Percentiles rank a stretch among this genome's conserved stretches.
phyloP scores from a whole-genome alignment of 2,888 invertebrate species.

The Elegia similella region DNA sequence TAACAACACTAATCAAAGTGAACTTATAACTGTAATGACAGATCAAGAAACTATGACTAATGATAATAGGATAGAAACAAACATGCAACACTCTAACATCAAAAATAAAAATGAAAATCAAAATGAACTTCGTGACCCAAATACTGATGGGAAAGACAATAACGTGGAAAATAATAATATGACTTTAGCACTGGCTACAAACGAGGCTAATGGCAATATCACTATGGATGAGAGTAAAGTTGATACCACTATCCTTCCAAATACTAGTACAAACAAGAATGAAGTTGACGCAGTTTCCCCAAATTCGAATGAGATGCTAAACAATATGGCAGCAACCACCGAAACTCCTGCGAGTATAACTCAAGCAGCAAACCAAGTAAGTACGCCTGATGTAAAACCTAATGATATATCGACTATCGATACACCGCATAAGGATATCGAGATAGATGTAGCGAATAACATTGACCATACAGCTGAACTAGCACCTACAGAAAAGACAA shows the following conservation, averaged over 20 bases:
- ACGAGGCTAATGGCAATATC: background rate
- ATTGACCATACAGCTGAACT: slow-evolving; percentile 11
- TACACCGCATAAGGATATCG: background rate
- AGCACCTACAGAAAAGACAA: slow-evolving; percentile 9
- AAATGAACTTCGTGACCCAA: background rate
- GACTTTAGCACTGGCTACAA: background rate
- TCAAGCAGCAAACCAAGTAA: background rate
- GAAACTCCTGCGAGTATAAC: background rate
- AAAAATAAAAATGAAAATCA: background rate
- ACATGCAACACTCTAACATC: background rate
- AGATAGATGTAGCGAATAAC: background rate
- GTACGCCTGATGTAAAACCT: background rate
- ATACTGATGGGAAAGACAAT: background rate
- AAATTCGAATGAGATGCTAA: background rate
- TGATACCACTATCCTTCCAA: background rate
- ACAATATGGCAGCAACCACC: background rate
- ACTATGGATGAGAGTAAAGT: background rate
- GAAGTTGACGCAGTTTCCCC: background rate
- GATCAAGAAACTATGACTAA: background rate
- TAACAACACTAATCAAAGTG: background rate
- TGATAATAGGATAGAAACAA: background rate
- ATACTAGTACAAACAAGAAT: background rate
- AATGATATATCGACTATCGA: background rate
- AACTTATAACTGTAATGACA: background rate
- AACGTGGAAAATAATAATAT: slow-evolving; percentile 4